Percentiles rank a stretch among this genome's conserved stretches.
phyloP scores from a whole-genome alignment of 1,140 invertebrate species.

The Rhagoletis zephyria region DNA sequence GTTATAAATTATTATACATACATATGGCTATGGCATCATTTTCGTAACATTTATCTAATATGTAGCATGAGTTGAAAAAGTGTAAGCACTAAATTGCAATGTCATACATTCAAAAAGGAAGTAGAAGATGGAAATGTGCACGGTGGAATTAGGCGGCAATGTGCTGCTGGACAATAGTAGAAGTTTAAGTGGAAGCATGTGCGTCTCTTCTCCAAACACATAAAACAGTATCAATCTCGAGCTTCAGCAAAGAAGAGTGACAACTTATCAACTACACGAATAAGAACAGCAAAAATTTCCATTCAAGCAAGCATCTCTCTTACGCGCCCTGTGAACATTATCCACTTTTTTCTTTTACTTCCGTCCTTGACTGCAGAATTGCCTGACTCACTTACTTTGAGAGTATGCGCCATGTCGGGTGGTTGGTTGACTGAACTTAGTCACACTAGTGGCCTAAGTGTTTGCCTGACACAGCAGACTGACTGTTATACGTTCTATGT shows the following conservation, averaged over 20 bases:
- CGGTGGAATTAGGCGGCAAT: background rate
- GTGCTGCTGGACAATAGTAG: background rate
- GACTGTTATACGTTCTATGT: too few species aligned
- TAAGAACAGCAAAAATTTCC: too few species aligned
- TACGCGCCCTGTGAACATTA: too few species aligned
- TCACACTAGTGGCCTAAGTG: background rate
- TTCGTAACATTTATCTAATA: too few species aligned
- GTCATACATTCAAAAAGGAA: background rate
- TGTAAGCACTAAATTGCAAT: slow-evolving; percentile 5
- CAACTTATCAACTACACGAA: too few species aligned
- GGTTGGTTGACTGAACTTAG: background rate
- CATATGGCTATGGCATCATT: too few species aligned
- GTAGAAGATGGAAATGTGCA: background rate
- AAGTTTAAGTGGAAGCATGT: background rate
- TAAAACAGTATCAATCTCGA: background rate
- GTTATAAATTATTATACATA: too few species aligned
- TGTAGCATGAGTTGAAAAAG: too few species aligned
- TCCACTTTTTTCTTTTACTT: background rate
- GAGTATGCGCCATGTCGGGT: too few species aligned
- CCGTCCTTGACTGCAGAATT: background rate
- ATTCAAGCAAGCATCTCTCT: too few species aligned
- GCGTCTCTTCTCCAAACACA: background rate
- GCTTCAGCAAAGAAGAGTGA: background rate
- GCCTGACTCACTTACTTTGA: background rate
- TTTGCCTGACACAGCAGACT: background rate